Evolutionary conservation across 2,797 vertebrate species (phyloP), one percentile per base, ranked within the genome.

Genomic region (Anableps anableps): DNA sequence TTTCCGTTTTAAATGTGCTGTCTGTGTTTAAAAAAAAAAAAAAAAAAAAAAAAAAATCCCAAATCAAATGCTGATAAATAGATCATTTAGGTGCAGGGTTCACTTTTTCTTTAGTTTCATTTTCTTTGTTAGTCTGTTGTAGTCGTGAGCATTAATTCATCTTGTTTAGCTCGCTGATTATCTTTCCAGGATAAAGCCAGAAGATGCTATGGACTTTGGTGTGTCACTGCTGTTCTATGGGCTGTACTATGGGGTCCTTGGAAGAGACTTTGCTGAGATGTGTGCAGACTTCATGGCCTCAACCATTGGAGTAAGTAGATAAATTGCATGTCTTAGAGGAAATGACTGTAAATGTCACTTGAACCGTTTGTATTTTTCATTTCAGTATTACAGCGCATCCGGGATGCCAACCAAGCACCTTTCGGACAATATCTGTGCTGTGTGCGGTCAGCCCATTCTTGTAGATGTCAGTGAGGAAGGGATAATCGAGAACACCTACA

Each of bases 251-350:
- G 99, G 99, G 3, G 98, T 99, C 17, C 94, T 99, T 5, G 98
- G 99, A 72, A 93, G 98, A 41, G 99, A 99, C 94, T 99, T 99
- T 89, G 99, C 99, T 0, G 99, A 99, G 92, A 99, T 99, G 97
- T 99, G 99, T 90, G 98, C 98, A 0, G 99, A 99, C 90, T 99
- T 98, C 93, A 99, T 99, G 99, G 99, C 99, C 2, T 99, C 99
- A 0, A 99, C 99, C 0, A 96, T 99, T 29, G 99, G 99, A 92
- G 99, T 99, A 90, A 96, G 96, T 80, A 4, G 2, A 45, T 86
- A 8, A 38, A 64, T 23, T 62, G 17, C 17, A 76, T 45, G 26
- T n/a, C 23, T 13, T 13, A 1, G 21, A 14, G 38, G 66, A 2
- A 5, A 26, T 26, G 36, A 41, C 62, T 66, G 62, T 64, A 4